Conservation (phyloP, 30 jellyfish, hydroid and myxozoan species). For the Aurelia aurita region DNA sequence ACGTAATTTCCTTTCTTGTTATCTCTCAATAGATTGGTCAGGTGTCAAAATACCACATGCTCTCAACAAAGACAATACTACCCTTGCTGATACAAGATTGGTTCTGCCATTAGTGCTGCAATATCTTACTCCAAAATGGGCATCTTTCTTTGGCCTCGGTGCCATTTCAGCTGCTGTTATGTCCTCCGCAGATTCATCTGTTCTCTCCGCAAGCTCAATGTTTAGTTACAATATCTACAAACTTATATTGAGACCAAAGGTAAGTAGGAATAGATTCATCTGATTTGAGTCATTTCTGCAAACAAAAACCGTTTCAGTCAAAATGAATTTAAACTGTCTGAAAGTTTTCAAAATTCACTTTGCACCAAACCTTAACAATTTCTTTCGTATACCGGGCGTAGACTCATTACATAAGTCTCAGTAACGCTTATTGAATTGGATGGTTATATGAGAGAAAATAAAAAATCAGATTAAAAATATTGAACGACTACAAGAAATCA, state of each 20-base stretch:
- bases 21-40: conserved; percentile 73
- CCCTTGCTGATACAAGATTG: conserved; percentile 72
- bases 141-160: conserved; percentile 88
- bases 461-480: too few relatives aligned
- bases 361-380: too few relatives aligned
- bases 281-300: too few relatives aligned
- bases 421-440: too few relatives aligned
- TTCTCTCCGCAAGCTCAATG: conserved; percentile 95
- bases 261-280: conserved; percentile 2
- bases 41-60: conserved; percentile 32
- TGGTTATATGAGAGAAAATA: too few relatives aligned
- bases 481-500: too few relatives aligned
- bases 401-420: too few relatives aligned
- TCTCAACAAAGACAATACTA: conserved; percentile 26
- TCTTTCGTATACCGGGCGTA: too few relatives aligned
- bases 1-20: too few relatives aligned
- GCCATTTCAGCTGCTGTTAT: conserved; percentile 95
- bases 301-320: too few relatives aligned
- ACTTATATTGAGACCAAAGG: conserved; percentile 78
- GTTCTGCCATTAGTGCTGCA: conserved; percentile 87
- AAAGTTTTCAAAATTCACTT: too few relatives aligned
- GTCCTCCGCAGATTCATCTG: conserved; percentile 96
- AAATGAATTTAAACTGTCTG: too few relatives aligned
- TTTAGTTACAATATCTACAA: conserved; percentile 85
- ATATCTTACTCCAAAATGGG: conserved; percentile 93